Base-by-base conservation (phyloP, 1,140 invertebrate species). In the Drosophila tsacasi region DNA sequence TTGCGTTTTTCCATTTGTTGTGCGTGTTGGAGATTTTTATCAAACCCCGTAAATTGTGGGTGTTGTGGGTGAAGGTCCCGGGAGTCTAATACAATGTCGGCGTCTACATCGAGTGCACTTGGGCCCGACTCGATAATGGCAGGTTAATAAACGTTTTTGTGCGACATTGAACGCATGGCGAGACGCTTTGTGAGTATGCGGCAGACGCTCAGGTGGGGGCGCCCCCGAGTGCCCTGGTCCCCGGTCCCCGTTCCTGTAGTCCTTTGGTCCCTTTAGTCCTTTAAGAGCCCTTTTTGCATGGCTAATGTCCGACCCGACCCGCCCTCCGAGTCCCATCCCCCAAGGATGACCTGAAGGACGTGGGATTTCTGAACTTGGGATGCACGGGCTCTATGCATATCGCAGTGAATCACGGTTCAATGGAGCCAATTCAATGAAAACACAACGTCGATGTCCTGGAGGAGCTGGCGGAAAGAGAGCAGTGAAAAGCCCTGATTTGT, bases 81-180 rank as follows among this genome's bases (percentile, higher is more conserved):
- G 50, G 58, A 77, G 46, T 50, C 54, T 47, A 52, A 57, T 32
- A 76, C 74, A 72, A 72, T 77, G 73, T 68, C 73, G 63, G 58
- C 75, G 75, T 67, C 74, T 68, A 52, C 50, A 58, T 39, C 32
- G 57, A 68, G 60, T 80, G 80, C 80, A 83, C 69, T 55, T 78
- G 72, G 68, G 68, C 54, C 40, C 57, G 52, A 65, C 52, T 73
- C 73, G 69, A 78, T 89, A 89, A 89, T 87, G 81, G 66, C 81
- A 83, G 84, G 84, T 89, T 87, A 87, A 87, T 87, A 87, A 83
- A 89, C 84, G 84, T 81, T 87, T 81, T 89, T 72, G 71, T 81
- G 68, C 68, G 73, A 75, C 74, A 75, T 69, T 79, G 65, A 60
- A 77, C 75, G 64, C 64, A 50, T 61, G 75, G 73, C 71, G 44